Conservation (phyloP, 2,113 vertebrate genomes). For the Gorsachius goisagi region DNA sequence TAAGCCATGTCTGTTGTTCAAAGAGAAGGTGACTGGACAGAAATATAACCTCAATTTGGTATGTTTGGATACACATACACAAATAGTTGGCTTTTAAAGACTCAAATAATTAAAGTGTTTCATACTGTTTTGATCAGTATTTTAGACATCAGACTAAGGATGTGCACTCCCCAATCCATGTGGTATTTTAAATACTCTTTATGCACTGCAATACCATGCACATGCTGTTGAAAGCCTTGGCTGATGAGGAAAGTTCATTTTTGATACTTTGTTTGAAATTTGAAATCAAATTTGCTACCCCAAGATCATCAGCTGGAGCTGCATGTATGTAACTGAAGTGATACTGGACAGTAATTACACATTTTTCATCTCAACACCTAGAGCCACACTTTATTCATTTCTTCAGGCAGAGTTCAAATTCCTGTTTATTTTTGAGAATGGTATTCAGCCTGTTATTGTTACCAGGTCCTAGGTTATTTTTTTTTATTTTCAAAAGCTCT, state of each 20-base stretch:
- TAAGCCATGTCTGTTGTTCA: neutral
- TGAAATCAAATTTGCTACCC: neutral
- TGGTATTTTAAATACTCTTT: neutral
- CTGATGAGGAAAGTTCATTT: neutral
- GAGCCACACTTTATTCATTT: neutral
- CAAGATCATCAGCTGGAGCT: neutral
- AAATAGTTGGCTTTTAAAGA: neutral
- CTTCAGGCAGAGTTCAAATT: neutral
- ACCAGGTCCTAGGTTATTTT: neutral
- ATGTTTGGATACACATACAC: neutral
- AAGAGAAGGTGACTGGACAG: neutral
- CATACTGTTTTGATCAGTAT: neutral
- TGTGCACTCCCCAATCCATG: neutral
- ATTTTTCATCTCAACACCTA: neutral
- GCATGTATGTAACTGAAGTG: neutral
- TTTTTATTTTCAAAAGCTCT: neutral
- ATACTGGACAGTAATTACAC: neutral
- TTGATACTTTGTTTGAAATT: neutral
- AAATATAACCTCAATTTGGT: neutral
- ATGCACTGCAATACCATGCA: accelerated
- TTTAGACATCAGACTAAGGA: neutral
- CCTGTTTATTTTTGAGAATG: neutral
- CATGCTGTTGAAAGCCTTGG: neutral
- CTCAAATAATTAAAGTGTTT: neutral
- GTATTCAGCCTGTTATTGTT: neutral